Base-by-base conservation (phyloP, 2,113 vertebrate genomes). In the Desmodus rotundus region DNA sequence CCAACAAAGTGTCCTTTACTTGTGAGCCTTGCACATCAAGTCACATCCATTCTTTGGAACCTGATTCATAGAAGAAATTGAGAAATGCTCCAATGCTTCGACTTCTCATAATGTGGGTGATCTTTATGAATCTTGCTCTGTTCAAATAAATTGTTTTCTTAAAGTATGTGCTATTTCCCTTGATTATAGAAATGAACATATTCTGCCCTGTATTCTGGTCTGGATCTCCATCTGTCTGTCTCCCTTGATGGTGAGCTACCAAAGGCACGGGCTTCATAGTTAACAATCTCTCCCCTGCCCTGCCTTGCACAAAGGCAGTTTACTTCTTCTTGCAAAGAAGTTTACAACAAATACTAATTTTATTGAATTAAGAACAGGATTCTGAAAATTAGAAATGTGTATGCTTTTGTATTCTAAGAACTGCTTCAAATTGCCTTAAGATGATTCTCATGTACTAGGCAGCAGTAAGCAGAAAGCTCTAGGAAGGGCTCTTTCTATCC, bases 71-170 rank as follows among this genome's bases (percentile, higher is more conserved):
- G 41, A 93, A 76, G 26, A 93, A 93, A 58, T 47, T 86, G 91
- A 94, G 24, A 73, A 45, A 47, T 41, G 82, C 38, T 83, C 36
- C 85, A 82, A 91, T 73, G 22, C 26, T 88, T 94, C 11, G 1
- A 68, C 22, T 61, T 73, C 58, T 93, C 28, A 41, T 87, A 77
- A 76, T 80, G 54, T 67, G 45, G 8, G 45, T 85, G 58, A 87
- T 90, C 70, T 56, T 65, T 43, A 28, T 80, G 41, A 95, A 88
- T 88, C 22, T 9, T 52, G 83, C 16, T 73, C 38, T 93, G 19
- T 81, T 85, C 50, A 92, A 74, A 63, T 43, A 19, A 95, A 70
- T 13, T 38, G 33, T 89, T 95, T 97, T 89, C 85, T 67, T 83
- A 50, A 95, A 70, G 17, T 12, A 63, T 7, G 17, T 70, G n/a